Evolutionary conservation across 2,113 vertebrate genomes (phyloP).

Genomic region (Alethe castanea): DNA sequence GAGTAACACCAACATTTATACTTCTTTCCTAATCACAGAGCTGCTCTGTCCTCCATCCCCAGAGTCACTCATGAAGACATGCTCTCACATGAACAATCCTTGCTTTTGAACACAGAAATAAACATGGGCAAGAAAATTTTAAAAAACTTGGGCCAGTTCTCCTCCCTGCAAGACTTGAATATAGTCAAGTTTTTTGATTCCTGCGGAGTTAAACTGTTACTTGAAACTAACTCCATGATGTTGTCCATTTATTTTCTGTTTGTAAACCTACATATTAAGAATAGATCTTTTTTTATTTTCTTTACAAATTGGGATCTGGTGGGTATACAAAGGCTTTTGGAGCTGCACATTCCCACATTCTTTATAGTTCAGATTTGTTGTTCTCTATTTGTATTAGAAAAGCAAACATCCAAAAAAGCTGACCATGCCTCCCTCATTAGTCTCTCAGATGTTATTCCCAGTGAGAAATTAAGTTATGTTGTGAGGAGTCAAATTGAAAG

Average conservation of each 20-base stretch:
- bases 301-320: background rate
- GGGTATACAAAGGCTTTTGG: background rate
- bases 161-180: background rate
- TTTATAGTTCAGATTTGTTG: background rate
- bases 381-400: background rate
- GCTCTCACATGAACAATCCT: background rate
- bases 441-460: background rate
- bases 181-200: background rate
- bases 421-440: background rate
- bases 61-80: background rate
- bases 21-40: background rate
- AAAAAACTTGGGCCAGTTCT: background rate
- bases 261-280: background rate
- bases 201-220: background rate
- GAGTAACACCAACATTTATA: background rate
- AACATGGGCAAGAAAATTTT: background rate
- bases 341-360: background rate
- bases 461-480: background rate
- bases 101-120: background rate
- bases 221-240: background rate
- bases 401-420: constrained; percentile 8
- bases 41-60: background rate
- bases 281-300: background rate
- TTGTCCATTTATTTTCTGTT: background rate
- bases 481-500: background rate